Evolutionary conservation across 2,797 vertebrate species (phyloP), one percentile per base, ranked within the genome.

Genomic region (Antrozous pallidus): DNA sequence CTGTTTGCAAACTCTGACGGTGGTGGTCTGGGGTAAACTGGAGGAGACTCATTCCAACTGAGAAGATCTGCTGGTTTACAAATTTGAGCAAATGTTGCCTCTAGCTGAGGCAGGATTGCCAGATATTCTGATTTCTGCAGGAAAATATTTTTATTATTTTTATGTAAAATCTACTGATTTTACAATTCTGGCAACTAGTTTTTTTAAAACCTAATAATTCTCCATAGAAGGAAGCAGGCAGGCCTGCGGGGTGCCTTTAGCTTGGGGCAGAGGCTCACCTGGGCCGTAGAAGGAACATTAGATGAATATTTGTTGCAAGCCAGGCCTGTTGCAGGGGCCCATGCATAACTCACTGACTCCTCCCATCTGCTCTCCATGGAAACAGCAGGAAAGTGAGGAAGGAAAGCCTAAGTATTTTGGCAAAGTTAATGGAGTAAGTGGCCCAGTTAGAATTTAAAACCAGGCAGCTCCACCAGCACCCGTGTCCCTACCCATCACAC

Each of bases 1-100:
- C 70, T 45, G 31, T 77, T 80, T 80, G 14, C 49, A 74, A 42
- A 89, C 58, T 56, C 22, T 87, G 65, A n/a, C n/a, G 28, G 13
- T 2, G 0, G 42, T 6, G 2, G 73, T n/a, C 65, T 38, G 33
- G 24, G 14, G 5, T 58, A 8, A 56, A 69, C 8, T 31, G 36
- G 13, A n/a, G 10, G 69, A 47, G 47, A 65, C 4, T 31, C 42
- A 6, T 58, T 49, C 38, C 61, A 11, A 45, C 18, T 28, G 33
- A 71, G 42, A 13, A 69, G 5, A 31, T 31, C 13, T 26, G 54
- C 10, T 78, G 47, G 2, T 75, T 65, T 74, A 38, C 38, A 79
- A 10, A 70, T 47, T 26, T 16, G 20, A 24, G 56, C 51, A 56
- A 49, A 69, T 28, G 33, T n/a, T n/a, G 88, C 78, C 16, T 24